Evolutionary conservation across 2,113 vertebrate species (phyloP).

Genomic region (Nestor notabilis): DNA sequence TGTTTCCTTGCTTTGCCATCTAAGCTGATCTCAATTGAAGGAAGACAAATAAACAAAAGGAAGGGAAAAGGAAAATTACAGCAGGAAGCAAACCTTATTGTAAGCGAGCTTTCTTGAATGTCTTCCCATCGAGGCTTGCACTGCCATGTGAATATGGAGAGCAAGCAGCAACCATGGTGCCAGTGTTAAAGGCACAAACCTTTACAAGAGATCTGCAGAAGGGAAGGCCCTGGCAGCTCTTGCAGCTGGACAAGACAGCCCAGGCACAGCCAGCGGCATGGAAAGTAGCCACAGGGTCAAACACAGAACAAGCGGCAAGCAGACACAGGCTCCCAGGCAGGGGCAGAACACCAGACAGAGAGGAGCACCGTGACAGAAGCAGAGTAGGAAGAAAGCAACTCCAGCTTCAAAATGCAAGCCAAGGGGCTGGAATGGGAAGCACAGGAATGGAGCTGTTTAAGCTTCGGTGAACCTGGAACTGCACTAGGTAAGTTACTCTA

Average conservation of each 20-base stretch:
- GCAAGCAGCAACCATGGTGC: background rate
- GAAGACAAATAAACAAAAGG: slow-evolving; percentile 16
- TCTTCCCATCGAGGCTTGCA: background rate
- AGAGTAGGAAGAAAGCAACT: background rate
- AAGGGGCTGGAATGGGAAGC: background rate
- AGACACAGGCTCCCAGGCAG: background rate
- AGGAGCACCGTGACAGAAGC: background rate
- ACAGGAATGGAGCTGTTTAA: background rate
- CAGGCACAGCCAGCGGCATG: background rate
- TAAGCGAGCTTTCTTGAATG: background rate
- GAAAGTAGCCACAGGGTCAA: background rate
- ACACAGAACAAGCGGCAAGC: background rate
- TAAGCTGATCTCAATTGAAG: slow-evolving; percentile 16
- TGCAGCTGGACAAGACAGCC: background rate
- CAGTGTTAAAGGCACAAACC: background rate
- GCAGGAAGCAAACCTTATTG: background rate
- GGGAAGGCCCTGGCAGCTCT: background rate
- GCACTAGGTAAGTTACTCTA: background rate
- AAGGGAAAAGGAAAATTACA: background rate
- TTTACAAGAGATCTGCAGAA: background rate
- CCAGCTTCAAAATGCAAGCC: background rate
- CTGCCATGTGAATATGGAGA: background rate
- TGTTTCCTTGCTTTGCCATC: background rate
- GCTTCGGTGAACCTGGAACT: background rate
- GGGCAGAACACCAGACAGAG: background rate